phyloP scores from a whole-genome alignment of 2,113 vertebrate genomes.

The Hemicordylus capensis region DNA sequence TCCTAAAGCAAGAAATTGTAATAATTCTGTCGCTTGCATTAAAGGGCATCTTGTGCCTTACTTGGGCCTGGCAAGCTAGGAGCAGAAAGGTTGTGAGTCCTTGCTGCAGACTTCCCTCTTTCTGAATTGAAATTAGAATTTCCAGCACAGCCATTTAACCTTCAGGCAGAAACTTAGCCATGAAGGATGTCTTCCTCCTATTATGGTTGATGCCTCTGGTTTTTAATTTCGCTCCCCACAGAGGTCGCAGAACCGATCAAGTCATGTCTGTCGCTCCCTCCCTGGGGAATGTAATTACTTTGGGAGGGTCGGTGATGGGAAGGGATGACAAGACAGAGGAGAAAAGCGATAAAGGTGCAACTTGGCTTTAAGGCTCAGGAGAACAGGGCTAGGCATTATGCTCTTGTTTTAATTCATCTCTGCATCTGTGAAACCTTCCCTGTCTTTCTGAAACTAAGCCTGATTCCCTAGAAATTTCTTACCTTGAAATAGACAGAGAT shows the following conservation, averaged over 20 bases:
- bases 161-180: neutral
- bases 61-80: neutral
- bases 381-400: neutral
- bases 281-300: neutral
- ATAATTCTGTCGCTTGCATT: neutral
- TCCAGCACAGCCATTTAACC: neutral
- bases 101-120: neutral
- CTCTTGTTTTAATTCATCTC: neutral
- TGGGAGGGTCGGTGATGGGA: neutral
- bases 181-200: neutral
- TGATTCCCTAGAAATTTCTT: neutral
- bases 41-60: neutral
- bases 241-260: neutral
- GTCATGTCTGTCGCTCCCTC: neutral
- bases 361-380: neutral
- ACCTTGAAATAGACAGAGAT: neutral
- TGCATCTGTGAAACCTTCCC: accelerated
- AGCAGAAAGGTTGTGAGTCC: neutral
- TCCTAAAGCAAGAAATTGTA: neutral
- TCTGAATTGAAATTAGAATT: neutral
- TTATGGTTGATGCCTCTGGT: neutral
- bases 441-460: accelerated
- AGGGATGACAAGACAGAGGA: neutral
- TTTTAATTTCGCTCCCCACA: neutral
- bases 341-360: neutral